These are phyloP conservation scores for Pilophorus perplexus DNA, from an alignment of 2,888 invertebrate species.

Conservation along the genomic window DNA sequence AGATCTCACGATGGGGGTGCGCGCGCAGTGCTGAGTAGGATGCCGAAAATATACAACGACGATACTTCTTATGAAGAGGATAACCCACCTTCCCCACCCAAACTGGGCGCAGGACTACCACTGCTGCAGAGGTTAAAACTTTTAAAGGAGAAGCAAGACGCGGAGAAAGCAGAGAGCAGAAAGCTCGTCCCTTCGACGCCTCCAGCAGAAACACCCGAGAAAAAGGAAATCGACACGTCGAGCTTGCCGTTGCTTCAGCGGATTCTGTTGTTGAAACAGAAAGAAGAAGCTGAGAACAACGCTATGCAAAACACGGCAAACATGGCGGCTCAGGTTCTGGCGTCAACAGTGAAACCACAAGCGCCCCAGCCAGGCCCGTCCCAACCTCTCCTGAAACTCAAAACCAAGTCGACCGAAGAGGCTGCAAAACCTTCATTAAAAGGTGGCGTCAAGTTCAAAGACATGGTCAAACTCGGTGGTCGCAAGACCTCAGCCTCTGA, in stretches of 20 bases:
- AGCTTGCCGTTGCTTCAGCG: slow-evolving; percentile 73
- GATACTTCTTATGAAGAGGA: slow-evolving; percentile 62
- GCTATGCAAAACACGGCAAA: slow-evolving; percentile 44
- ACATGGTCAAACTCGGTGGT: slow-evolving; percentile 16
- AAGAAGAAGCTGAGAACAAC: slow-evolving; percentile 62
- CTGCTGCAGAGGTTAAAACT: slow-evolving; percentile 72
- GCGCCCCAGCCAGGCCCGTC: neutral
- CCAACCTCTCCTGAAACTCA: neutral
- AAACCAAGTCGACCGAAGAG: slow-evolving; percentile 8
- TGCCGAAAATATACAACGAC: slow-evolving; percentile 72
- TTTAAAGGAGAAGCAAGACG: slow-evolving; percentile 79
- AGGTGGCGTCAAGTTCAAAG: slow-evolving; percentile 52
- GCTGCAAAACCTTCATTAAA: slow-evolving; percentile 12
- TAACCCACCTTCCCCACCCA: slow-evolving; percentile 45
- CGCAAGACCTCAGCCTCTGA: slow-evolving; percentile 12
- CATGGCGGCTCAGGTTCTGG: slow-evolving; percentile 48
- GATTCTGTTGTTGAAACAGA: slow-evolving; percentile 70
- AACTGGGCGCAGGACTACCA: slow-evolving; percentile 78
- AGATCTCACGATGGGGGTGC: slow-evolving; percentile 53
- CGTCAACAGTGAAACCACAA: slow-evolving; percentile 49
- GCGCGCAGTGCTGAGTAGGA: slow-evolving; percentile 66
- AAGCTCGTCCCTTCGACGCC: slow-evolving; percentile 49
- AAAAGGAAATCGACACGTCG: slow-evolving; percentile 36
- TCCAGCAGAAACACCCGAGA: slow-evolving; percentile 52
- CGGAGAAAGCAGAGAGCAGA: slow-evolving; percentile 50